Conservation (phyloP, 2,888 invertebrate species). For the Acleris emargana region DNA sequence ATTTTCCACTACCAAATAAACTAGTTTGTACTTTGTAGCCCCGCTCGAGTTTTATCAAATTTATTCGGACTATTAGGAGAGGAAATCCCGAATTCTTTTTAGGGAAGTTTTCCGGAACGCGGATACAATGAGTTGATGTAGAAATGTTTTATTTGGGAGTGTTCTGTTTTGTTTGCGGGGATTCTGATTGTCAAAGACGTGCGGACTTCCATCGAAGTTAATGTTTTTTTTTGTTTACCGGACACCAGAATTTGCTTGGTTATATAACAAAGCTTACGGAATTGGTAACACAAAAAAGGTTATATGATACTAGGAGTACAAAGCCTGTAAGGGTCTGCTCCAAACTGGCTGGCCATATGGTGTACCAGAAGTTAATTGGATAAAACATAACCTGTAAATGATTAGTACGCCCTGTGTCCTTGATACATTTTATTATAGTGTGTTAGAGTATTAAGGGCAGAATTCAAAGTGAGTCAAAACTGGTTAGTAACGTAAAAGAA, state of each 20-base stretch:
- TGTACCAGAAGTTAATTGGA: no score
- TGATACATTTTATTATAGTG: no score
- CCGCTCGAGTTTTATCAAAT: conserved; percentile 55
- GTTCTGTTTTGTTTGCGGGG: conserved; percentile 39
- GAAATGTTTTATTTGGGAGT: conserved; percentile 46
- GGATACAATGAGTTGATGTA: conserved; percentile 54
- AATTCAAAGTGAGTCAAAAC: no score
- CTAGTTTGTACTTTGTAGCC: conserved; percentile 46
- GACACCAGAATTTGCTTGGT: neutral
- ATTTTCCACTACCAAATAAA: conserved; percentile 47
- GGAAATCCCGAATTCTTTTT: conserved; percentile 47
- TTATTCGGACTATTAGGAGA: conserved; percentile 57
- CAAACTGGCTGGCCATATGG: no score
- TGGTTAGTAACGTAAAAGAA: no score
- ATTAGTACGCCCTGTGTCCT: no score
- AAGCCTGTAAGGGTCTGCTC: no score
- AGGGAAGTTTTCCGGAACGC: conserved; percentile 43
- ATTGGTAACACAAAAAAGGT: no score
- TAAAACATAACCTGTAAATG: no score
- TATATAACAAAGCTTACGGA: no score
- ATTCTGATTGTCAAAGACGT: conserved; percentile 13
- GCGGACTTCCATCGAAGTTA: neutral
- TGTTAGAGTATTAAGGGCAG: no score
- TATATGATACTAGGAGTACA: no score
- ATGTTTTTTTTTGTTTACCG: neutral